Percentiles rank a stretch among this genome's conserved stretches.
Conservation (phyloP, 2,797 vertebrate species). For the Onychomys leucogaster region DNA sequence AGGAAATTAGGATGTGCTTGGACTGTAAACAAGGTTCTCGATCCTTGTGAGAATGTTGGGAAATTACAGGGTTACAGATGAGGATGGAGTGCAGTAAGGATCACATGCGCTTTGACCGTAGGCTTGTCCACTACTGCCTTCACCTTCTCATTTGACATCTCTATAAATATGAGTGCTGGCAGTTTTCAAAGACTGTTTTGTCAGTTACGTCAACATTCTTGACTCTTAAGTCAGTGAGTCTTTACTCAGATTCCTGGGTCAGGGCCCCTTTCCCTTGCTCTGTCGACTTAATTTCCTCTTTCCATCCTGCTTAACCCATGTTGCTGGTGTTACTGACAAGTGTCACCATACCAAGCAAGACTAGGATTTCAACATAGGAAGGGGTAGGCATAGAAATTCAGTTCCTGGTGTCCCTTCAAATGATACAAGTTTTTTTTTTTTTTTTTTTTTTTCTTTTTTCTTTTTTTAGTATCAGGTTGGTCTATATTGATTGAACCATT, state of each 20-base stretch:
- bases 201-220: background rate
- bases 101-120: background rate
- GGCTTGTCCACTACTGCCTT: background rate
- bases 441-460: too few relatives aligned
- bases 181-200: background rate
- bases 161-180: background rate
- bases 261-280: background rate
- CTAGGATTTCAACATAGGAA: background rate
- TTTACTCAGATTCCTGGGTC: background rate
- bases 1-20: background rate
- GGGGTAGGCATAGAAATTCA: background rate
- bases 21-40: background rate
- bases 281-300: background rate
- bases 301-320: background rate
- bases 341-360: background rate
- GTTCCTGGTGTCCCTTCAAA: background rate
- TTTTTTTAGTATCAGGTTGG: conserved; percentile 12
- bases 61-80: background rate
- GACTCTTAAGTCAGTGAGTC: background rate
- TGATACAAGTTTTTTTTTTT: background rate
- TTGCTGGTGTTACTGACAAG: too few relatives aligned
- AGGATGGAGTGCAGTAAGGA: background rate
- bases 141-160: background rate
- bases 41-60: background rate
- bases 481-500: background rate